Conservation (phyloP, 2,113 vertebrate species). For the Rhinichthys klamathensis region DNA sequence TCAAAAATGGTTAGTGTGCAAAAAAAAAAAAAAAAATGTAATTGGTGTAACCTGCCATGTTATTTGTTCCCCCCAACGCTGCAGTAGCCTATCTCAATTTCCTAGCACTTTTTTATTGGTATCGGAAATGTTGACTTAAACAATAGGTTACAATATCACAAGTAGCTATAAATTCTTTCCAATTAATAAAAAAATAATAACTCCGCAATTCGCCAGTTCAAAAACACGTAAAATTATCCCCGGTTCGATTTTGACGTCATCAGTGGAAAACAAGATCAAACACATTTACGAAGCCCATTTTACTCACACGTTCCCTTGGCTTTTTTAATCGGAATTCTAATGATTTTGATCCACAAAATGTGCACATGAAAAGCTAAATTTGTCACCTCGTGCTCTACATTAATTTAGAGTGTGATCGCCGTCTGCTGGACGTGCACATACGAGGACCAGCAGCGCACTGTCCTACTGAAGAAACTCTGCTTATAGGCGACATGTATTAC, state of each 20-base stretch:
- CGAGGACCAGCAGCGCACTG: background rate
- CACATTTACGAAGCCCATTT: background rate
- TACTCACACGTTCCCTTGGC: background rate
- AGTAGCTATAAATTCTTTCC: background rate
- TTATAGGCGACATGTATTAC: no score
- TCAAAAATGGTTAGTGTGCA: slow-evolving; percentile 37
- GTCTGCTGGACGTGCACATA: slow-evolving; percentile 75
- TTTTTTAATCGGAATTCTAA: background rate
- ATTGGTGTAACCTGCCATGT: background rate
- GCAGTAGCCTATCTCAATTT: background rate
- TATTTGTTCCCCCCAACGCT: background rate
- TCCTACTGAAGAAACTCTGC: background rate
- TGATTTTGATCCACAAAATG: background rate
- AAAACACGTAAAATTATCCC: background rate
- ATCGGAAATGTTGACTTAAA: background rate
- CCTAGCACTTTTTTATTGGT: background rate
- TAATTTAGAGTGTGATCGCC: slow-evolving; percentile 76
- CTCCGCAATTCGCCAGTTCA: no score
- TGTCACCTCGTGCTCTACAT: background rate
- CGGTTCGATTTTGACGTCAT: background rate
- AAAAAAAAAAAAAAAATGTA: background rate
- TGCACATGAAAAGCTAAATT: background rate
- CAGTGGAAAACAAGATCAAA: background rate
- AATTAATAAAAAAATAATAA: background rate
- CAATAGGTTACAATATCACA: background rate